Conservation (phyloP, 2,888 invertebrate genomes). For the Zaprionus bogoriensis region DNA sequence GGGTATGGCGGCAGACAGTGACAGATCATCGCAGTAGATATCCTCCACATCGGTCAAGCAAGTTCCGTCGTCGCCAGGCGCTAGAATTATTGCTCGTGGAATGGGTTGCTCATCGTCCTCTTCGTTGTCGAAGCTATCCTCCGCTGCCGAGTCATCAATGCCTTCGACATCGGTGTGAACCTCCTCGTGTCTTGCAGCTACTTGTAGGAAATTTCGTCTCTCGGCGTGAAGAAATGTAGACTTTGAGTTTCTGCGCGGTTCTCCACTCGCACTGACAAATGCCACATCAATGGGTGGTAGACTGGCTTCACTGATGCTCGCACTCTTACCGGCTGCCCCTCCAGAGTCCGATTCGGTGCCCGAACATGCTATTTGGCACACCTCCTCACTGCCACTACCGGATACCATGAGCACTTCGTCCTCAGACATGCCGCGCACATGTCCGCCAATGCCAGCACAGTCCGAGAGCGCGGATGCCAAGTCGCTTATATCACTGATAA, state of each 20-base stretch:
- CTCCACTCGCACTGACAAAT: conserved; percentile 65
- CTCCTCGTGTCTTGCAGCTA: conserved; percentile 74
- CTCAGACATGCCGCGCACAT: conserved; percentile 72
- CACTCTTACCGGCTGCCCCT: conserved; percentile 56
- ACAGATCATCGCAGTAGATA: conserved; percentile 69
- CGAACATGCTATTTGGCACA: conserved; percentile 73
- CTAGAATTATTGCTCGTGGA: conserved; percentile 76
- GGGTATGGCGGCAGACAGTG: conserved; percentile 23
- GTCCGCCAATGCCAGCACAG: conserved; percentile 45
- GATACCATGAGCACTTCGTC: conserved; percentile 80
- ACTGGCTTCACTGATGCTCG: conserved; percentile 56
- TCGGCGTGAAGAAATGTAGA: conserved; percentile 37
- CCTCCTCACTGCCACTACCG: conserved; percentile 80
- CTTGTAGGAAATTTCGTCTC: conserved; percentile 61
- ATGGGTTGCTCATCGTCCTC: conserved; percentile 79
- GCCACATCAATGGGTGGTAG: conserved; percentile 77
- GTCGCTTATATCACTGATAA: conserved; percentile 77
- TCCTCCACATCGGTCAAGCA: conserved; percentile 83
- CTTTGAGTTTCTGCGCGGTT: conserved; percentile 56
- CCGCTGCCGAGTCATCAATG: conserved; percentile 81
- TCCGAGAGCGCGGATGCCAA: conserved; percentile 64
- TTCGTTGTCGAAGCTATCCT: conserved; percentile 75
- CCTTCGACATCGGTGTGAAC: conserved; percentile 84
- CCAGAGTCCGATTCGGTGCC: conserved; percentile 66
- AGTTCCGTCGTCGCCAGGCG: conserved; percentile 75